Percentiles rank a stretch among this genome's conserved stretches.
These are phyloP conservation scores for Ridgeia piscesae DNA, from an alignment of 1,140 invertebrate genomes.

Conservation along the genomic window DNA sequence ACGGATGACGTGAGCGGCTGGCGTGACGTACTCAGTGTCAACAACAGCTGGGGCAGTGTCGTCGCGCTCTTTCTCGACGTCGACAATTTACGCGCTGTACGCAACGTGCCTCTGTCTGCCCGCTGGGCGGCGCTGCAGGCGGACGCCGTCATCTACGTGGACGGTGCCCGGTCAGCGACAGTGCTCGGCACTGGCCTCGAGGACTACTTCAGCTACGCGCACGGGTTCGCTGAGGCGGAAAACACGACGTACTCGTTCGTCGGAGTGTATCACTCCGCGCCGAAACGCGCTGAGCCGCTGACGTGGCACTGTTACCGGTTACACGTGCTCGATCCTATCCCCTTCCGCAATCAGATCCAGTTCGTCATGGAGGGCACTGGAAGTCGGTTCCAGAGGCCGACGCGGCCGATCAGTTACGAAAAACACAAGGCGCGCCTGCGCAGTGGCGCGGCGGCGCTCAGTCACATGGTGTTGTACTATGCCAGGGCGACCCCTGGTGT, in stretches of 20 bases:
- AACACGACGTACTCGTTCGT: slow-evolving; percentile 31
- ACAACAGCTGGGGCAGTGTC: slow-evolving; percentile 25
- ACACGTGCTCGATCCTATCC: slow-evolving; percentile 28
- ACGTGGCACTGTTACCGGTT: slow-evolving; percentile 30
- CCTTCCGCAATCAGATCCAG: slow-evolving; percentile 23
- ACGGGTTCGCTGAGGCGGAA: slow-evolving; percentile 27
- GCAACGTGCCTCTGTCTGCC: slow-evolving; percentile 10
- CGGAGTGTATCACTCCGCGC: slow-evolving; percentile 21
- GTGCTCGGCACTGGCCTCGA: slow-evolving; percentile 30
- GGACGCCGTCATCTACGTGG: slow-evolving; percentile 27
- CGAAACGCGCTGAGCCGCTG: slow-evolving; percentile 20
- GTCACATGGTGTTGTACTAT: slow-evolving; percentile 26
- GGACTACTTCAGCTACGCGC: slow-evolving; percentile 32
- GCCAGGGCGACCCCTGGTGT: neutral
- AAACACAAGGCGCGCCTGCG: neutral
- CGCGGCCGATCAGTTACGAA: neutral
- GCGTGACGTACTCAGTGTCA: slow-evolving; percentile 12
- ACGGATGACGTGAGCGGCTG: slow-evolving; percentile 18
- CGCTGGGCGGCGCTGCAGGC: slow-evolving; percentile 31
- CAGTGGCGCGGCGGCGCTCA: slow-evolving; percentile 2
- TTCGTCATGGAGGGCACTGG: slow-evolving; percentile 31
- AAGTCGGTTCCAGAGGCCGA: neutral
- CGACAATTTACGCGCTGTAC: slow-evolving; percentile 24
- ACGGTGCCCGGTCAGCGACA: slow-evolving; percentile 20
- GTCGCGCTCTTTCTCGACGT: slow-evolving; percentile 26